Conservation (phyloP, 1,140 invertebrate species). For the Zaprionus tsacasi region DNA sequence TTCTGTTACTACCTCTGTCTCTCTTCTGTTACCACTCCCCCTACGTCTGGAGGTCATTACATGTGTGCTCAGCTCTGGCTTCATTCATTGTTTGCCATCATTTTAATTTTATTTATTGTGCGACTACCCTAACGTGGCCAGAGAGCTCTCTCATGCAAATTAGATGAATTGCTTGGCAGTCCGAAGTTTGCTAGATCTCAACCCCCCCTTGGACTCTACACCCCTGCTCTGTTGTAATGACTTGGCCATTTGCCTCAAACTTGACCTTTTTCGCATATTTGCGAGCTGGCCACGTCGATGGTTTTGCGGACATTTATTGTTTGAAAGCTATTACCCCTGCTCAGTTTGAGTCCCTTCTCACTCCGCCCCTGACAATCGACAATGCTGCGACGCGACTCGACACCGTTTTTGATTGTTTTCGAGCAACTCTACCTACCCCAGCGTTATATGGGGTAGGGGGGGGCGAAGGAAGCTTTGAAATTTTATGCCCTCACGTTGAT, state of each 20-base stretch:
- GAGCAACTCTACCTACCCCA: conserved; percentile 43
- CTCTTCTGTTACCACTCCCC: not conserved
- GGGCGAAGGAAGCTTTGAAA: conserved; percentile 29
- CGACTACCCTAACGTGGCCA: conserved; percentile 60
- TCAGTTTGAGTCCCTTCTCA: no score
- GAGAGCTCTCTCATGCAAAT: conserved; percentile 81
- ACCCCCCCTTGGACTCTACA: no score
- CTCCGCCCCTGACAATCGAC: conserved; percentile 42
- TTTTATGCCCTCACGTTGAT: conserved; percentile 59
- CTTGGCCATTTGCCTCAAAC: conserved; percentile 62
- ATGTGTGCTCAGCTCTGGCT: conserved; percentile 67
- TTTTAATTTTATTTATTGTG: conserved; percentile 85
- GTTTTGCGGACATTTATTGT: conserved; percentile 84
- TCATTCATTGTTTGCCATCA: conserved; percentile 83
- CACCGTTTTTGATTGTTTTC: conserved; percentile 83
- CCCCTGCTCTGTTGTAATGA: conserved; percentile 56
- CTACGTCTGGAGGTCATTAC: conserved; percentile 71
- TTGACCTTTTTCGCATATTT: conserved; percentile 56
- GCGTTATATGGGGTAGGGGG: not conserved
- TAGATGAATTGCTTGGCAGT: conserved; percentile 84
- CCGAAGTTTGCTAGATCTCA: conserved; percentile 64
- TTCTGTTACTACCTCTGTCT: not conserved
- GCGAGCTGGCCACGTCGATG: conserved; percentile 78
- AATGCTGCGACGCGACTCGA: conserved; percentile 65
- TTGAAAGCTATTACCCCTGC: conserved; percentile 84